phyloP scores from a whole-genome alignment of 1,140 invertebrate genomes.

The Aphaenogaster ashmeadi region DNA sequence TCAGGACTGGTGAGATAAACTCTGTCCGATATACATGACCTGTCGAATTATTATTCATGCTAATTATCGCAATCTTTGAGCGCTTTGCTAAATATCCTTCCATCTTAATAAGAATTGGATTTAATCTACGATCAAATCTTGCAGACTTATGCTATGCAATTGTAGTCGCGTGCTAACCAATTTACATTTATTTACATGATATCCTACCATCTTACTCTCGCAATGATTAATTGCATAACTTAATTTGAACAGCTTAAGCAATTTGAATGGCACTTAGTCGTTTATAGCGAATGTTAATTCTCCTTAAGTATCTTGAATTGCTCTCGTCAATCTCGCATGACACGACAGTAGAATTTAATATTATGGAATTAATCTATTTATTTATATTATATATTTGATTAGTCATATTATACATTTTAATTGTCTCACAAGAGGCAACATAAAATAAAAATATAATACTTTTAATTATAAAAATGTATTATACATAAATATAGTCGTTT shows the following conservation, averaged over 20 bases:
- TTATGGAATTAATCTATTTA: conserved; percentile 11
- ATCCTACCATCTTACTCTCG: conserved; percentile 27
- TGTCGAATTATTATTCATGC: conserved; percentile 30
- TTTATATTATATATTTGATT: not conserved
- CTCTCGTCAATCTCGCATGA: conserved; percentile 1
- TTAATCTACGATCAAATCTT: conserved; percentile 44
- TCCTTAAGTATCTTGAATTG: conserved; percentile 2
- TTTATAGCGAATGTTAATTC: conserved; percentile 40
- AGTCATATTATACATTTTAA: not conserved
- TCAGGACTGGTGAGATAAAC: not conserved
- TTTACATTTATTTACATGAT: conserved; percentile 63
- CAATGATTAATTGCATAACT: conserved; percentile 53
- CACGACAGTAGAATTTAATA: conserved; percentile 20
- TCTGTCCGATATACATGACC: not conserved
- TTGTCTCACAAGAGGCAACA: not conserved
- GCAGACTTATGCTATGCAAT: conserved; percentile 37
- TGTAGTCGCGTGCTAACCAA: conserved; percentile 41
- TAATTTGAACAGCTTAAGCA: conserved; percentile 48
- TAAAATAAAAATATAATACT: not conserved
- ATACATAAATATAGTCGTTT: not conserved
- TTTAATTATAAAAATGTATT: not conserved
- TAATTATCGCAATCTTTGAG: not conserved
- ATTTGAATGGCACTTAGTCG: conserved; percentile 28
- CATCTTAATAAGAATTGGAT: conserved; percentile 24
- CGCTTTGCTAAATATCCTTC: conserved; percentile 2